Percentiles rank a stretch among this genome's conserved stretches.
Evolutionary conservation across 2,888 invertebrate species (phyloP).

Genomic region (Conops quadrifasciatus): DNA sequence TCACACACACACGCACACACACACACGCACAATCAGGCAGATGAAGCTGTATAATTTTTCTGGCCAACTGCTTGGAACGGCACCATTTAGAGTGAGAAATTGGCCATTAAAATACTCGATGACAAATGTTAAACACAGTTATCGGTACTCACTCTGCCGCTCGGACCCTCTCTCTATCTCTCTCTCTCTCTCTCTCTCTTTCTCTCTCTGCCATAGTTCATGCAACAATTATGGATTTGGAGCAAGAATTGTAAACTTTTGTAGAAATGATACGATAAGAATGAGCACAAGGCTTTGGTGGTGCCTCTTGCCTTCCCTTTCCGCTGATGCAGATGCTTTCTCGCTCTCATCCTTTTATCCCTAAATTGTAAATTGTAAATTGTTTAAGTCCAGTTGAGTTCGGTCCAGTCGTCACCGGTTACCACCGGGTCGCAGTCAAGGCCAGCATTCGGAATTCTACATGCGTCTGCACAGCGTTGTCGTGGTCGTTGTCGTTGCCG

Average conservation of each 20-base stretch:
- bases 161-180: too few species aligned
- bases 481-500: neutral
- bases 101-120: constrained; percentile 58
- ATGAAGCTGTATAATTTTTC: constrained; percentile 20
- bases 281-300: too few species aligned
- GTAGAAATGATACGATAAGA: neutral
- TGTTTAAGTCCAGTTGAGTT: too few species aligned
- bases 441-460: neutral
- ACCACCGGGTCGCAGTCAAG: too few species aligned
- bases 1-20: neutral
- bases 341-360: neutral
- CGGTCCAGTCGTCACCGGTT: too few species aligned
- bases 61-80: constrained; percentile 16
- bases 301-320: too few species aligned
- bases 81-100: constrained; percentile 62
- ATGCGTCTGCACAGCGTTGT: neutral
- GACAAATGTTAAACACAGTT: constrained; percentile 50
- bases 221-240: constrained; percentile 39
- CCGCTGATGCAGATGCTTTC: too few species aligned
- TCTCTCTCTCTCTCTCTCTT: too few species aligned
- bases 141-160: too few species aligned
- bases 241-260: neutral
- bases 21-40: neutral
- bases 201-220: constrained; percentile 8
- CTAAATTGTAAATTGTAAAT: too few species aligned